Percentiles rank a stretch among this genome's conserved stretches.
Evolutionary conservation across 2,888 invertebrate species (phyloP).

Genomic region (Phyllotreta cruciferae): DNA sequence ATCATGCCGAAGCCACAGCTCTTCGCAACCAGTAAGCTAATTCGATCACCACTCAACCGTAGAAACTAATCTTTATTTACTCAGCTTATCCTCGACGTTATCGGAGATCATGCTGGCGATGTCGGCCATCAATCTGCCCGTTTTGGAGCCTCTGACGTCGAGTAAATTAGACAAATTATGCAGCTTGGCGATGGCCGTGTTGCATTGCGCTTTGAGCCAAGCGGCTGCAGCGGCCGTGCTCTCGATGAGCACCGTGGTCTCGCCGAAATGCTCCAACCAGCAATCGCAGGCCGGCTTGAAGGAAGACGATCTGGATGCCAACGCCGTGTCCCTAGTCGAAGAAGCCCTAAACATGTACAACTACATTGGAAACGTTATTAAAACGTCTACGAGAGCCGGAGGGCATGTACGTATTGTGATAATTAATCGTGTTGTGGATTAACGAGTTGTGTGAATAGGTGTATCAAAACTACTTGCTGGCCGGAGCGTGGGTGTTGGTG

Average conservation of each 20-base stretch:
- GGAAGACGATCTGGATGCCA: constrained; percentile 81
- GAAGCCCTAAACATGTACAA: constrained; percentile 87
- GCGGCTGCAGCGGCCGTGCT: constrained; percentile 69
- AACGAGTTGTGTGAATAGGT: constrained; percentile 65
- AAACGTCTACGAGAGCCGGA: constrained; percentile 84
- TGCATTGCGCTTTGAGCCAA: constrained; percentile 81
- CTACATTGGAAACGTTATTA: constrained; percentile 80
- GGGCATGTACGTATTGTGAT: constrained; percentile 73
- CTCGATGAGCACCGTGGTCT: constrained; percentile 65
- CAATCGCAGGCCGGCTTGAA: constrained; percentile 52
- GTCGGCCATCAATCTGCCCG: constrained; percentile 83
- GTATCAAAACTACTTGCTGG: constrained; percentile 87
- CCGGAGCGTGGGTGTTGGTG: constrained; percentile 87
- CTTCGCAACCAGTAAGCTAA: constrained; percentile 65
- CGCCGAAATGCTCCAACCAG: constrained; percentile 64
- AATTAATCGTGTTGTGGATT: neutral
- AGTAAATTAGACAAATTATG: constrained; percentile 84
- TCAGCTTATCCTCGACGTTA: constrained; percentile 78
- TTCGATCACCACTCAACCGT: neutral
- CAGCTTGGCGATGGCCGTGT: constrained; percentile 81
- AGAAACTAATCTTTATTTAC: constrained; percentile 39
- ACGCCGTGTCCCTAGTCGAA: constrained; percentile 84
- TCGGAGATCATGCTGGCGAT: constrained; percentile 86
- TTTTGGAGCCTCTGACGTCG: constrained; percentile 86
- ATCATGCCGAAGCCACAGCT: constrained; percentile 75